Base-by-base conservation (phyloP, 2,113 vertebrate species). In the Ahaetulla prasina region DNA sequence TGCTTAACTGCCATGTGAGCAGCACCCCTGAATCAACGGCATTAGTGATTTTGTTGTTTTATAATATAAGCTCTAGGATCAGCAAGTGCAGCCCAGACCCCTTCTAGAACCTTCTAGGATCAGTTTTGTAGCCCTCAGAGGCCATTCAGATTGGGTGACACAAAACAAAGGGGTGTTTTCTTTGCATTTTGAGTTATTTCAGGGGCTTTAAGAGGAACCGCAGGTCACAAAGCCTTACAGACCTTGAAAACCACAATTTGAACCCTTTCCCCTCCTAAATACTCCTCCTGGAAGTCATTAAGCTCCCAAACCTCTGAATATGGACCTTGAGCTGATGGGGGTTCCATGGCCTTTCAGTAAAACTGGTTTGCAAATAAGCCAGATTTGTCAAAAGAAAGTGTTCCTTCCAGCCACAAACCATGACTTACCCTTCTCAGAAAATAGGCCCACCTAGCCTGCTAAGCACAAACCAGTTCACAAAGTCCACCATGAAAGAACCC, bases 11-110 rank as follows among this genome's bases (percentile, higher is more conserved):
- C 23, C 12, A 45, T 27, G 45, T 49, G 23, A 49, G 27, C 85
- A 0, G 94, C 84, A 90, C 1, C 93, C 8, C 22, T 91, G 10
- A 60, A 49, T 94, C 96, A 53, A 14, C 93, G 94, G 91, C 80
- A 91, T 6, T 43, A 49, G 92, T 94, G 92, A 93, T 22, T 95
- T 94, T 94, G 68, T 0, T 8, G 47, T 0, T 0, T 22, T 54
- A 0, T 52, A 2, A 27, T 45, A 16, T 47, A 27, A 47, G 43
- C 50, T 8, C 47, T 2, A 1, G 52, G 5, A 16, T 63, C 7
- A 6, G 35, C 18, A 43, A 49, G 54, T 49, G 8, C 22, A 89
- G 55, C 74, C 30, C 39, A 20, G 80, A 25, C 7, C 23, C 23
- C 23, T 27, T 27, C 3, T 27, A 27, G 57, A 12, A 35, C 0